A percentile compares a stretch with the other conserved stretches of the same genome.
Conservation (phyloP, 2,888 invertebrate genomes). For the Mycogona germanica region DNA sequence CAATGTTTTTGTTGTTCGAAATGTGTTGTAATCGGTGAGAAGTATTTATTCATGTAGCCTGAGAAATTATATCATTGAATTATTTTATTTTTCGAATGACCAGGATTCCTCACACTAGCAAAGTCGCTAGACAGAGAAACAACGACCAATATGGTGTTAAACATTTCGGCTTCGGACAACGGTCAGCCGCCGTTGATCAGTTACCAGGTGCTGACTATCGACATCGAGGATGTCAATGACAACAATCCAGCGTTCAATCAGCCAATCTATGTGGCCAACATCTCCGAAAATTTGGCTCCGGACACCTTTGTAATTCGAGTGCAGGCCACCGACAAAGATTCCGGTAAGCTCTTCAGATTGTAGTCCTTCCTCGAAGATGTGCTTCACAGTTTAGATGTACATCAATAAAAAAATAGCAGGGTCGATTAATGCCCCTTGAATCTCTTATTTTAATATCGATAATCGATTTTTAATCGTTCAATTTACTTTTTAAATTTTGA, state of each 20-base stretch:
- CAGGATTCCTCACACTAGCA: conserved; percentile 51
- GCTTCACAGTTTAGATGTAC: background rate
- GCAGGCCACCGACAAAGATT: conserved; percentile 52
- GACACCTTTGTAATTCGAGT: conserved; percentile 71
- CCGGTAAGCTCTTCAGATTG: conserved; percentile 42
- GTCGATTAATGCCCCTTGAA: too few relatives aligned
- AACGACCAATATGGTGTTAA: conserved; percentile 42
- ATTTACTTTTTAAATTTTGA: background rate
- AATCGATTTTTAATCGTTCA: background rate
- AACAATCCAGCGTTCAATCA: conserved; percentile 71
- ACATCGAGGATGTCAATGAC: conserved; percentile 43
- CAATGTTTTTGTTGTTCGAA: too few relatives aligned
- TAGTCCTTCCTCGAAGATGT: background rate
- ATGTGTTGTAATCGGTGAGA: background rate
- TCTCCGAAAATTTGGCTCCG: conserved; percentile 59
- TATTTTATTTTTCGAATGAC: conserved; percentile 1
- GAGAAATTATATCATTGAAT: background rate
- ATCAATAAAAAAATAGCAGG: too few relatives aligned
- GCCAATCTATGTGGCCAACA: conserved; percentile 57
- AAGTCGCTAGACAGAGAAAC: conserved; percentile 45
- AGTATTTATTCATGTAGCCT: background rate
- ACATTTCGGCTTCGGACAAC: conserved; percentile 78
- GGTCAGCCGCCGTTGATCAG: conserved; percentile 58
- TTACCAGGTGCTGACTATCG: conserved; percentile 47
- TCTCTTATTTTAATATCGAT: too few relatives aligned